Conservation (phyloP, 2,888 invertebrate species). For the Eilema griseolum region DNA sequence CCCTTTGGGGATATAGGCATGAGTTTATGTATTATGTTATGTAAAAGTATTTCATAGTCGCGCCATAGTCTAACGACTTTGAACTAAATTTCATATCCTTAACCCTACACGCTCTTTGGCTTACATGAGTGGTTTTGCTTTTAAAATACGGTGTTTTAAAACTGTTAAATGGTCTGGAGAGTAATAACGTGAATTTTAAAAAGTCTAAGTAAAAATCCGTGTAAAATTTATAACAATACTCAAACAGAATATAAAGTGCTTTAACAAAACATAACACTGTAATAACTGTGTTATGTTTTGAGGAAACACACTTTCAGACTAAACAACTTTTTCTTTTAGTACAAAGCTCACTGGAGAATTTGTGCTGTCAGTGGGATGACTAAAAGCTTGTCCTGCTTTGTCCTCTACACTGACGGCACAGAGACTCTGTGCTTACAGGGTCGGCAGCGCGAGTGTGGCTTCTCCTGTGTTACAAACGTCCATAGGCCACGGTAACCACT, state of each 20-base stretch:
- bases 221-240: neutral
- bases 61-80: neutral
- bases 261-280: neutral
- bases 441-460: too few species aligned
- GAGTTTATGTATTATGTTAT: too few species aligned
- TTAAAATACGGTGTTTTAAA: neutral
- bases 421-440: too few species aligned
- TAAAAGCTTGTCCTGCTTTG: too few species aligned
- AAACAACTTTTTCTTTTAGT: neutral
- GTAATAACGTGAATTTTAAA: neutral
- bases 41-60: neutral
- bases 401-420: too few species aligned
- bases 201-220: neutral
- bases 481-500: too few species aligned
- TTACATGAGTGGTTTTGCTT: slow-evolving; percentile 4
- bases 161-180: neutral
- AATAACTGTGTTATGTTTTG: neutral
- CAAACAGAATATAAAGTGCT: neutral
- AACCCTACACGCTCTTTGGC: neutral
- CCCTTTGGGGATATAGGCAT: too few species aligned
- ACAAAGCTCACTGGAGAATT: too few species aligned
- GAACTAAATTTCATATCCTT: neutral
- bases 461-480: too few species aligned
- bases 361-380: too few species aligned
- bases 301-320: neutral